Evolutionary conservation across 2,113 vertebrate genomes (phyloP).

Genomic region (Pitta sordida): DNA sequence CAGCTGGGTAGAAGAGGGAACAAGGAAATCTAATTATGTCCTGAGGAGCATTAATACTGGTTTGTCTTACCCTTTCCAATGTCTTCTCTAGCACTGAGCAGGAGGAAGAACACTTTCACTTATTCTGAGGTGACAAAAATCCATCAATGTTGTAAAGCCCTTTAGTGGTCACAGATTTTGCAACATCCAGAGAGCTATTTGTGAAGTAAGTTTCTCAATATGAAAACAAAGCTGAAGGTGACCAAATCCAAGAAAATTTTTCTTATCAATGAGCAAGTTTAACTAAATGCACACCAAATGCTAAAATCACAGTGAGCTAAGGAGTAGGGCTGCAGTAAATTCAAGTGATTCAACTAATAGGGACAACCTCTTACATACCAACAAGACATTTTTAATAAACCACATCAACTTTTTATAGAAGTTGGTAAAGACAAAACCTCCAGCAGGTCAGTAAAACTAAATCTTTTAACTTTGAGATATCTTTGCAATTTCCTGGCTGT

Average conservation of each 20-base stretch:
- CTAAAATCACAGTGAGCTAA: neutral
- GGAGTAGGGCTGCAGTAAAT: neutral
- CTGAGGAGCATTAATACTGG: neutral
- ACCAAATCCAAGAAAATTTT: neutral
- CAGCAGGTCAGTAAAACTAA: neutral
- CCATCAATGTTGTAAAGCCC: neutral
- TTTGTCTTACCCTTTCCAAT: neutral
- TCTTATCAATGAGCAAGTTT: neutral
- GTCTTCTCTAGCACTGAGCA: neutral
- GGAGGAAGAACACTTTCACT: neutral
- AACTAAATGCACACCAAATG: neutral
- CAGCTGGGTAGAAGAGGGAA: neutral
- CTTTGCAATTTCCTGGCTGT: neutral
- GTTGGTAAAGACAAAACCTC: neutral
- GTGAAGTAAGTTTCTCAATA: neutral
- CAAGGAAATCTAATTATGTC: neutral
- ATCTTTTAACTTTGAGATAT: neutral
- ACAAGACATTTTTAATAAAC: neutral
- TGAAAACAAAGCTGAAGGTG: neutral
- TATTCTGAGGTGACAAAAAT: neutral
- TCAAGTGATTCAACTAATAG: neutral
- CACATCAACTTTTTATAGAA: neutral
- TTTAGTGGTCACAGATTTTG: neutral
- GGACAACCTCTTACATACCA: neutral
- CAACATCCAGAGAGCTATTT: neutral